Evolutionary conservation across 2,113 vertebrate genomes (phyloP), one percentile per base, ranked within the genome.

Genomic region (Notarius quadriscutis): DNA sequence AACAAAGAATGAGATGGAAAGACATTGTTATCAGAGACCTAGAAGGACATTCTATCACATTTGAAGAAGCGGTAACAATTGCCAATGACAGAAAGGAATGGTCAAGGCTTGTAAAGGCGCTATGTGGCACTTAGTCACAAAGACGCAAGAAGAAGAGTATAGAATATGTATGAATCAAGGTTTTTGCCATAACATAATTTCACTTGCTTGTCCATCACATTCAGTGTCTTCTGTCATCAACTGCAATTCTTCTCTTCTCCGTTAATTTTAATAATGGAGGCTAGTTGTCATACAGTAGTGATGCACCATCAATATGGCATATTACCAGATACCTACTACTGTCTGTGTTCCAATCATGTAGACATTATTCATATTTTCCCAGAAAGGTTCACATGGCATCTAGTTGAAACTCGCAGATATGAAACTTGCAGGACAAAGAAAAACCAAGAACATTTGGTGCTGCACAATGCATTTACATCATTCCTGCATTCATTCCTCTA

Each of bases 151-250:
- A 41, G 41, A 41, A 41, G 41, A 41, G 25, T 75, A 51, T 82
- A 79, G 71, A 60, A 71, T 51, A 72, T 15, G 30, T 27, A 48
- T 83, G 79, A 86, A 75, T 89, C 71, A 83, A 77, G 50, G 60
- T 67, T 34, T 41, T 41, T 72, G 34, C 69, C n/a, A 72, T 72
- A 48, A 74, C 34, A 22, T 69, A 1, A 48, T 9, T 48, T 74
- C 71, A 74, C 15, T 25, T 51, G 74, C 22, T 77, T 8, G 5
- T 77, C 74, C 74, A 77, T 77, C 74, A 77, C 11, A n/a, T 77
- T 53, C n/a, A 11, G 53, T 77, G 48, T 77, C 50, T 51, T 14
- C 48, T n/a, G 48, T 11, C 41, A 48, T 72, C 17, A 41, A 11
- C 69, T 25, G 18, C 20, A 75, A 11, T 50, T 72, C 30, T 18